A percentile compares a stretch with the other conserved stretches of the same genome.
phyloP scores from a whole-genome alignment of 2,888 invertebrate species.

The Mythimna loreyi region DNA sequence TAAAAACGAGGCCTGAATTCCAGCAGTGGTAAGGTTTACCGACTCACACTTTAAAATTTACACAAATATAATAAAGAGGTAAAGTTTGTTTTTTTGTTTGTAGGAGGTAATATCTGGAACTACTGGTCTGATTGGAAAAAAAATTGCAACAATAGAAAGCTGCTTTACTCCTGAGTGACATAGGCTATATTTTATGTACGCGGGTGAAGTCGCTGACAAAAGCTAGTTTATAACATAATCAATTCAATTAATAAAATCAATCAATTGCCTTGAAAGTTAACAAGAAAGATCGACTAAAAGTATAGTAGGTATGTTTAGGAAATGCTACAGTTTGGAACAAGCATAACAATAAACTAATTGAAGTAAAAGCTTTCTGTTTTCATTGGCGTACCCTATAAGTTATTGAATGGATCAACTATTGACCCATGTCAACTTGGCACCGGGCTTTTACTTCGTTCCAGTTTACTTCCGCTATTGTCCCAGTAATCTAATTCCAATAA shows the following conservation, averaged over 20 bases:
- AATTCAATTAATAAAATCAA: not conserved
- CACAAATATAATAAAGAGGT: no score
- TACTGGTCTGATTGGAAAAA: no score
- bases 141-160: no score
- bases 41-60: no score
- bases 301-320: conserved; percentile 2
- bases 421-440: conserved; percentile 41
- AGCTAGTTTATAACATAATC: no score
- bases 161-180: no score
- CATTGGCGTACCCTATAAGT: conserved; percentile 40
- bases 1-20: no score
- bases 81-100: no score
- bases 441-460: conserved; percentile 21
- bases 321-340: conserved; percentile 29
- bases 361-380: conserved; percentile 49
- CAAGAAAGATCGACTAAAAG: not conserved
- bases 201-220: no score
- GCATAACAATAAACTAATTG: conserved; percentile 44
- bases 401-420: conserved; percentile 43
- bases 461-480: conserved; percentile 17
- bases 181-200: no score
- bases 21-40: no score
- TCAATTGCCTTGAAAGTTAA: not conserved
- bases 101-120: no score
- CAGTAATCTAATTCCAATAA: conserved; percentile 6